phyloP scores from a whole-genome alignment of 2,797 vertebrate species.

The Streptopelia turtur region DNA sequence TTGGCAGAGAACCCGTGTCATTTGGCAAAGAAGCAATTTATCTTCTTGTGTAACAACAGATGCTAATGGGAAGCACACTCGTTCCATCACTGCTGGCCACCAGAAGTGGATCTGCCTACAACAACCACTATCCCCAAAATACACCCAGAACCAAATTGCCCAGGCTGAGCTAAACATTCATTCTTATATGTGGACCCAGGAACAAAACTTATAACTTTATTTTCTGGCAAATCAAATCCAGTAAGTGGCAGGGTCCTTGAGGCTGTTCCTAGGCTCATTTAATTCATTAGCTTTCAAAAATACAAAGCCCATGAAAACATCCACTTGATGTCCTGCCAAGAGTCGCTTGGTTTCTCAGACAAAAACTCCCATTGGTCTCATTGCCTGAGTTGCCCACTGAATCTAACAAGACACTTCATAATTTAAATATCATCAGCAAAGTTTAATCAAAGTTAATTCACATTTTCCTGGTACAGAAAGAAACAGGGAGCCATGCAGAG shows the following conservation, averaged over 20 bases:
- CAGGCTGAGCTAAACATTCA: neutral
- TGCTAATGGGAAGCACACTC: slow-evolving; percentile 11
- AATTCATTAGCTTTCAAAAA: slow-evolving; percentile 29
- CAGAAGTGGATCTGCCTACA: neutral
- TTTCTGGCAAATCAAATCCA: neutral
- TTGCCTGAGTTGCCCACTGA: neutral
- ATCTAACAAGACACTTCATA: neutral
- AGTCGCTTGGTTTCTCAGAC: neutral
- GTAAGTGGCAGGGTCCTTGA: neutral
- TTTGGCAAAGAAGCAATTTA: slow-evolving; percentile 10
- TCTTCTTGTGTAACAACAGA: slow-evolving; percentile 42
- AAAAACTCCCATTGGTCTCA: neutral
- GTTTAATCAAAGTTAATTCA: neutral
- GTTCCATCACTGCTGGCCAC: neutral
- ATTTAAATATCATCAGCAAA: neutral
- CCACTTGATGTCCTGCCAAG: neutral
- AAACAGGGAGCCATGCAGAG: neutral
- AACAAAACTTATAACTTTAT: neutral
- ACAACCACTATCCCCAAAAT: neutral
- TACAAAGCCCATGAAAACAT: neutral
- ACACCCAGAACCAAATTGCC: neutral
- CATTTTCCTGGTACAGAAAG: neutral
- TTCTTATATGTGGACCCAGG: neutral
- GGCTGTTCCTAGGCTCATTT: neutral
- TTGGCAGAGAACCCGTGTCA: neutral